Evolutionary conservation across 2,797 vertebrate genomes (phyloP).

Genomic region (Schizopygopsis pylzovi): DNA sequence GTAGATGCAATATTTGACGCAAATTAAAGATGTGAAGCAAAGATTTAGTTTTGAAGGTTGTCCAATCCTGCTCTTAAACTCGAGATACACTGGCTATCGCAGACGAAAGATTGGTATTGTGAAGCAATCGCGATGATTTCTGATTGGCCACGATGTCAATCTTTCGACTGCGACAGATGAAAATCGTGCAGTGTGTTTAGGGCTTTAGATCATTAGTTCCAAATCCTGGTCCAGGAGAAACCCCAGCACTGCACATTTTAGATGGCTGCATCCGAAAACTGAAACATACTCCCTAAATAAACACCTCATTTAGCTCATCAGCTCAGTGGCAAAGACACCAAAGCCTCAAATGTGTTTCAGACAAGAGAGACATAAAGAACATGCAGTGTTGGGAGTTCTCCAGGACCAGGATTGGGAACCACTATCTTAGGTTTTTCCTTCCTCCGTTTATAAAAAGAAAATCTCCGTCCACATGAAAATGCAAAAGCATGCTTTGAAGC

Average conservation of each 20-base stretch:
- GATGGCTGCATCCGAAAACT: too few species aligned
- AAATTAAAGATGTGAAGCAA: too few species aligned
- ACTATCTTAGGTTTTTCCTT: background rate
- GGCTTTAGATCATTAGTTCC: background rate
- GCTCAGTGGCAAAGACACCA: background rate
- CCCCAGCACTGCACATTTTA: background rate
- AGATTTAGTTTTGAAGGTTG: background rate
- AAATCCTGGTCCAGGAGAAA: background rate
- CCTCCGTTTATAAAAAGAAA: too few species aligned
- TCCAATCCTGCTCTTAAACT: background rate
- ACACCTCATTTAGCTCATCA: background rate
- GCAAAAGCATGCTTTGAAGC: too few species aligned
- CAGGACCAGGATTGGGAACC: background rate
- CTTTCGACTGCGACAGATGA: too few species aligned
- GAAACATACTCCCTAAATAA: too few species aligned
- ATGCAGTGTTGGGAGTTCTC: background rate
- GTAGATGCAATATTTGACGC: background rate
- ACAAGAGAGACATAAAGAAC: background rate
- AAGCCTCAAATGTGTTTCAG: background rate
- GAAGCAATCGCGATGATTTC: too few species aligned
- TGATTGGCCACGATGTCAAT: too few species aligned
- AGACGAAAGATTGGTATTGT: too few species aligned
- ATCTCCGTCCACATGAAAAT: too few species aligned
- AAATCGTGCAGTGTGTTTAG: too few species aligned
- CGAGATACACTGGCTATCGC: too few species aligned